Evolutionary conservation across 1,140 invertebrate species (phyloP), one percentile per base, ranked within the genome.

Genomic region (Scaptomyza pallida): DNA sequence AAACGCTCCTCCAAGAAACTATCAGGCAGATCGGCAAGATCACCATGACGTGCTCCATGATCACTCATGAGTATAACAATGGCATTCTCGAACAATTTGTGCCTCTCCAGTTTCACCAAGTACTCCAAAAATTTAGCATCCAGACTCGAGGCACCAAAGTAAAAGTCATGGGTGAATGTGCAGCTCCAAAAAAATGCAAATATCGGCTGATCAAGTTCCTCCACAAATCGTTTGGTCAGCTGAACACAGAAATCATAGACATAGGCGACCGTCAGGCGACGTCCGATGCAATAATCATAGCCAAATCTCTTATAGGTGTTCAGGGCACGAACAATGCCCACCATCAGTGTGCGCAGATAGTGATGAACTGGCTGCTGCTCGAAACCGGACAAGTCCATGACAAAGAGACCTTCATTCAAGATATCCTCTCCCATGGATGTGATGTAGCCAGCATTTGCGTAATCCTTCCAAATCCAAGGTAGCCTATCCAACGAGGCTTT

Each of bases 1-100:
- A 99, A 89, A 41, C 97, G 92, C 88, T 98, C 97, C 90, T 99
- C 98, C 97, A 93, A 91, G 95, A 75, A 95, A 0, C 97, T 97
- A 54, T 95, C 93, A 68, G 76, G 21, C 26, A 80, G 23, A 44
- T 94, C 90, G 33, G 95, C 81, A 16, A 97, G 94, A 2, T 92
- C 92, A 3, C 97, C 97, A 92, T 95, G 98, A 19, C 97, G 90
- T 81, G 97, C 95, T 0, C 98, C 98, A 92, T 99, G 98, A 91
- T 99, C 98, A 74, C 97, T 98, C 75, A 98, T 92, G 6, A 98
- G 93, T 9, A 99, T 92, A 0, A 99, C 89, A 73, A 95, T 92
- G 0, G 95, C 94, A 23, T 94, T 93, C 35, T 96, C 93, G 43
- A 95, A 91, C 6, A 81, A 9, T 8, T 48, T 1, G 23, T 62